Evolutionary conservation across 2,113 vertebrate species (phyloP).

Genomic region (Mastomys coucha): DNA sequence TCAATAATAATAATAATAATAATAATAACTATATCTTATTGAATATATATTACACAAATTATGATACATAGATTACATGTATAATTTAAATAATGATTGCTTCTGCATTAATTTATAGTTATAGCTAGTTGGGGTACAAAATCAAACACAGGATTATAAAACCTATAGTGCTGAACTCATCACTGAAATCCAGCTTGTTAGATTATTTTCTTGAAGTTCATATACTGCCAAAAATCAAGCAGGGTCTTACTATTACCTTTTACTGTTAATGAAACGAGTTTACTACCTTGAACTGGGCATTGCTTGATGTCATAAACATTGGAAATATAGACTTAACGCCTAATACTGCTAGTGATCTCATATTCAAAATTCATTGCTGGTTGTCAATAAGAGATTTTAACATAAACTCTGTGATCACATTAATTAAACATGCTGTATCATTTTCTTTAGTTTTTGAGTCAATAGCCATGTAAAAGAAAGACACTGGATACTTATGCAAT

Average conservation of each 20-base stretch:
- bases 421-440: neutral
- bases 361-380: constrained; percentile 12
- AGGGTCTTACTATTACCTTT: neutral
- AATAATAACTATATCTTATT: neutral
- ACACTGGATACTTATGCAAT: neutral
- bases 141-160: constrained; percentile 11
- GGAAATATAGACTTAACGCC: constrained; percentile 2
- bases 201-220: constrained; percentile 32
- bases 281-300: neutral
- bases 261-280: neutral
- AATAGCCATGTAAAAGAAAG: neutral
- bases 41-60: constrained; percentile 13
- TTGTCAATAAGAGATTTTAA: neutral
- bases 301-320: neutral
- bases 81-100: constrained; percentile 21
- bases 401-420: constrained; percentile 1
- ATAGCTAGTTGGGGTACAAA: neutral
- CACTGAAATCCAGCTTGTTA: constrained; percentile 13
- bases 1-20: neutral
- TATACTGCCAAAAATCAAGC: constrained; percentile 4
- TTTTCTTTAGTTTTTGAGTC: neutral
- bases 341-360: neutral
- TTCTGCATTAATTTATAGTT: neutral
- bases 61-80: neutral
- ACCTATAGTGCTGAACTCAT: neutral